These are phyloP conservation scores for Carollia perspicillata DNA, from an alignment of 2,113 vertebrate species.

Conservation along the genomic window DNA sequence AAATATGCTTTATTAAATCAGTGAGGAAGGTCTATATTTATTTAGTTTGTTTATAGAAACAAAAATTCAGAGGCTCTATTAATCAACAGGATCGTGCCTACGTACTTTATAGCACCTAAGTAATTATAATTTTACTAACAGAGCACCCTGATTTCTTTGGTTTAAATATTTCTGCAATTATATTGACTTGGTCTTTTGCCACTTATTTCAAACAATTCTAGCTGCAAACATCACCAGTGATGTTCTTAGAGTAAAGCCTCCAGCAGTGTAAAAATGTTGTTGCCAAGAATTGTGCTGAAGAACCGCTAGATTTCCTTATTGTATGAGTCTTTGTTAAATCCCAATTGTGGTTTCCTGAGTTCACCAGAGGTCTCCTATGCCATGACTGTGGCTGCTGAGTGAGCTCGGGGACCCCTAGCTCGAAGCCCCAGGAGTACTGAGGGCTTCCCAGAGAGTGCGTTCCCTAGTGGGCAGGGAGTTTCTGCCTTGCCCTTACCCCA, in stretches of 20 bases:
- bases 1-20: neutral
- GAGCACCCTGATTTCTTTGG: neutral
- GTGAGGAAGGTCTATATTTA: neutral
- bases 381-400: neutral
- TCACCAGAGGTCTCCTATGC: neutral
- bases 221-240: neutral
- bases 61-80: neutral
- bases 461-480: neutral
- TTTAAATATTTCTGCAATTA: neutral
- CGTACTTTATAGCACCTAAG: neutral
- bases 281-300: neutral
- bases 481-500: neutral
- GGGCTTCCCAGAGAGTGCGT: accelerated
- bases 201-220: neutral
- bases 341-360: neutral
- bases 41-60: neutral
- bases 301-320: neutral
- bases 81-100: neutral
- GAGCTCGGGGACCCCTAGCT: neutral
- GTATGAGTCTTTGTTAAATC: neutral
- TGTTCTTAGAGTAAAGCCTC: neutral
- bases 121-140: neutral
- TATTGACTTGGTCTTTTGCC: neutral
- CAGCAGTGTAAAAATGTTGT: neutral
- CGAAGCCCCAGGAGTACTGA: neutral